A percentile compares a stretch with the other conserved stretches of the same genome.
Evolutionary conservation across 2,797 vertebrate genomes (phyloP).

Genomic region (Oreonectes daqikongensis): DNA sequence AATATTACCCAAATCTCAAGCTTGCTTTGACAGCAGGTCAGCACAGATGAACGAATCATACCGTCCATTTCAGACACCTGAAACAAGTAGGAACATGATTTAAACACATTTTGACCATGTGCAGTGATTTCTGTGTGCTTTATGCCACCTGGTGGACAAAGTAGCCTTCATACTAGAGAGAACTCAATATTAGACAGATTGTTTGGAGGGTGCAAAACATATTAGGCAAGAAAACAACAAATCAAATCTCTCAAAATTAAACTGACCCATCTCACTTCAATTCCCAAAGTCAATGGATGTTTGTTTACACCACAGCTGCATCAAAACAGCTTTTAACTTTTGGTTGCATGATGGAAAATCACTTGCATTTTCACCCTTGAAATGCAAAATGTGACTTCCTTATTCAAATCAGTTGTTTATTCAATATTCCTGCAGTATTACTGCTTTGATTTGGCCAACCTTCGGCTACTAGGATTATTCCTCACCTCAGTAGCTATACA

Average conservation of each 20-base stretch:
- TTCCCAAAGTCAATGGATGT: too few species aligned
- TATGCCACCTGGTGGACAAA: neutral
- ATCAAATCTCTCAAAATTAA: neutral
- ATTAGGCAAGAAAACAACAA: neutral
- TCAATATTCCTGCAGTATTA: too few species aligned
- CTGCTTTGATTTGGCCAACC: too few species aligned
- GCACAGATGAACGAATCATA: constrained; percentile 40
- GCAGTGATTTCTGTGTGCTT: neutral
- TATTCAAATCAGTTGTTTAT: too few species aligned
- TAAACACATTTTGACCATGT: neutral
- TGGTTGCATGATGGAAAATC: too few species aligned
- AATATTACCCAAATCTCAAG: constrained; percentile 1
- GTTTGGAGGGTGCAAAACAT: neutral
- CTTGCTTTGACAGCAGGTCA: constrained; percentile 7
- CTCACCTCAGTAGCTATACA: too few species aligned
- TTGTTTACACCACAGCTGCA: too few species aligned
- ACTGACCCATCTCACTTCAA: too few species aligned
- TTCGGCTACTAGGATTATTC: too few species aligned
- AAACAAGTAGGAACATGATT: constrained; percentile 2
- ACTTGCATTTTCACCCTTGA: too few species aligned
- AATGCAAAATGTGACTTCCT: too few species aligned
- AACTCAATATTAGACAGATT: neutral
- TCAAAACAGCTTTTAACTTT: too few species aligned
- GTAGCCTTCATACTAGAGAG: neutral
- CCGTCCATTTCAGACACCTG: constrained; percentile 66